A percentile compares a stretch with the other conserved stretches of the same genome.
Conservation (phyloP, 2,113 vertebrate species). For the Lota lota region DNA sequence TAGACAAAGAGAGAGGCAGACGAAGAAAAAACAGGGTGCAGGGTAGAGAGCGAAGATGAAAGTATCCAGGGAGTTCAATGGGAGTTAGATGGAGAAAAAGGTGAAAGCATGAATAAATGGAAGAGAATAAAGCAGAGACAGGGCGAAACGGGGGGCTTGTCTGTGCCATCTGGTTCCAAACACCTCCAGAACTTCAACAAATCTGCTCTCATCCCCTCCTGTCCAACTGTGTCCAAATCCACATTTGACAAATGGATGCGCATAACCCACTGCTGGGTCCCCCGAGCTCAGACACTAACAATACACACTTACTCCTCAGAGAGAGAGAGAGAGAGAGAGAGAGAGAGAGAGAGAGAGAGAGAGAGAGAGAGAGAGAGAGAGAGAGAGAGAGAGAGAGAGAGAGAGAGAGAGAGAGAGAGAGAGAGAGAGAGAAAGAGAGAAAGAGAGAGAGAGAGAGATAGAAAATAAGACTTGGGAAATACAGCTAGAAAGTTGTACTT, state of each 20-base stretch:
- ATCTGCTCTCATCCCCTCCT: slow-evolving; percentile 15
- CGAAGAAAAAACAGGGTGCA: neutral
- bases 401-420: neutral
- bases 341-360: neutral
- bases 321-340: neutral
- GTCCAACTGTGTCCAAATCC: slow-evolving; percentile 54
- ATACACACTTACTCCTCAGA: slow-evolving; percentile 12
- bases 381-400: neutral
- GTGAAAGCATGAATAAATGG: neutral
- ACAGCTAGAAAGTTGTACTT: too few species aligned
- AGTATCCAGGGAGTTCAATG: too few species aligned
- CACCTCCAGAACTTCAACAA: slow-evolving; percentile 22
- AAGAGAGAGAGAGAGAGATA: neutral
- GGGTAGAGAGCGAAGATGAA: too few species aligned
- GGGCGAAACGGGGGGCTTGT: neutral
- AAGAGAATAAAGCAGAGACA: neutral
- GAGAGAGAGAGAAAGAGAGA: neutral
- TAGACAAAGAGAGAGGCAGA: slow-evolving; percentile 24
- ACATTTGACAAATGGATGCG: slow-evolving; percentile 67
- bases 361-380: neutral
- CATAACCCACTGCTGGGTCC: slow-evolving; percentile 55
- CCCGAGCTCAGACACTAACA: slow-evolving; percentile 56
- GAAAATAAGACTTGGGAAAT: too few species aligned
- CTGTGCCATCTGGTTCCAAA: slow-evolving; percentile 1
- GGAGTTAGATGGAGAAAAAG: too few species aligned